phyloP scores from a whole-genome alignment of 2,113 vertebrate species.

The Petromus typicus region DNA sequence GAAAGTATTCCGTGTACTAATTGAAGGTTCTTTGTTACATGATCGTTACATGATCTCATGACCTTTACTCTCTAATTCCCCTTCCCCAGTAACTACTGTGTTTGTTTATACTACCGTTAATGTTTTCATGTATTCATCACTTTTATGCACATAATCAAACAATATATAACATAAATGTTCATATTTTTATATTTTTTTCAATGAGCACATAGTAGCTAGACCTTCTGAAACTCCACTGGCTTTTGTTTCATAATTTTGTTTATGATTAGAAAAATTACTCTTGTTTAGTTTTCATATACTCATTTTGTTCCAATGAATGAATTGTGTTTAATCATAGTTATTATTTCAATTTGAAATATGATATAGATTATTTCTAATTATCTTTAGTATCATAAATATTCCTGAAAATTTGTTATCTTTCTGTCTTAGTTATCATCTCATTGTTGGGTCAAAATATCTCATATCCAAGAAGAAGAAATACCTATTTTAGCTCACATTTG shows the following conservation, averaged over 20 bases:
- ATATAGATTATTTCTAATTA: background rate
- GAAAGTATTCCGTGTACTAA: background rate
- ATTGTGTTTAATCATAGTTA: background rate
- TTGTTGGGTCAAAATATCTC: background rate
- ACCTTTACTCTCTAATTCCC: background rate
- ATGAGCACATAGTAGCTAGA: background rate
- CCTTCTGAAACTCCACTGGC: background rate
- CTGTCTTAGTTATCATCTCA: background rate
- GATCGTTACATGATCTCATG: background rate
- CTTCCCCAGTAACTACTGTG: background rate
- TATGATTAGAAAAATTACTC: background rate
- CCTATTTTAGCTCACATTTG: background rate
- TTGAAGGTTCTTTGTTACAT: background rate
- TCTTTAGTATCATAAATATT: conserved; percentile 22
- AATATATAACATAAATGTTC: background rate
- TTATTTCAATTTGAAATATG: background rate
- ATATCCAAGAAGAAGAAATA: background rate
- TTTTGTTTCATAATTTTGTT: background rate
- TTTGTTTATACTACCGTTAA: background rate
- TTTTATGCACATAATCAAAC: background rate
- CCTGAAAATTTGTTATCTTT: background rate
- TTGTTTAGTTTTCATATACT: background rate
- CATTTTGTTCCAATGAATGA: background rate
- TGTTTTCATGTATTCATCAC: background rate
- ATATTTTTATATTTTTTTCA: background rate